A percentile compares a stretch with the other conserved stretches of the same genome.
phyloP scores from a whole-genome alignment of 2,113 vertebrate species.

The Meleagris gallopavo region DNA sequence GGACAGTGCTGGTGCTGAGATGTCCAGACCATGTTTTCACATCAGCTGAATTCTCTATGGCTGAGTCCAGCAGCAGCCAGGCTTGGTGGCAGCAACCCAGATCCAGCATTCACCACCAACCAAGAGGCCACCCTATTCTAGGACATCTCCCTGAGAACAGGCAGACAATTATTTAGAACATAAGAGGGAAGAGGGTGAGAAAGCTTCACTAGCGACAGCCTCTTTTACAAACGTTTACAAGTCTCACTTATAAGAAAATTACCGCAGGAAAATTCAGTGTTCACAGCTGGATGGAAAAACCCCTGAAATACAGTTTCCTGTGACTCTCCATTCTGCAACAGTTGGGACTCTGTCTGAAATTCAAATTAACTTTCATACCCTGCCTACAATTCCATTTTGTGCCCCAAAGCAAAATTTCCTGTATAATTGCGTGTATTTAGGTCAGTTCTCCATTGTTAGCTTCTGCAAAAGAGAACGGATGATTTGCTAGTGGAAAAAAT shows the following conservation, averaged over 20 bases:
- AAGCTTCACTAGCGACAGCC: neutral
- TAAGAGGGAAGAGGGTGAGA: neutral
- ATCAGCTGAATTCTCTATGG: rapidly evolving
- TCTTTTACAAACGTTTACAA: neutral
- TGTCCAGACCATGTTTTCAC: neutral
- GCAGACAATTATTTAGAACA: constrained; percentile 17
- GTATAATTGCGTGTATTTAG: constrained; percentile 71
- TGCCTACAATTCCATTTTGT: constrained; percentile 55
- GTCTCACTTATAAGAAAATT: neutral
- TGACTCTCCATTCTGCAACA: constrained; percentile 49
- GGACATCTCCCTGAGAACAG: neutral
- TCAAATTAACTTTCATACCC: constrained; percentile 64
- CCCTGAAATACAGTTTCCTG: neutral
- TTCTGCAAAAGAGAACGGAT: constrained; percentile 57
- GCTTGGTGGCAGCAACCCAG: constrained; percentile 25
- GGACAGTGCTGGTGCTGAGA: neutral
- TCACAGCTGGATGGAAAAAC: constrained; percentile 23
- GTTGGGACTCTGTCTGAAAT: constrained; percentile 61
- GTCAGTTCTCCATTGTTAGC: constrained; percentile 67
- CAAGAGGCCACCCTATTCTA: neutral
- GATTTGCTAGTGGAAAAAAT: constrained; percentile 55
- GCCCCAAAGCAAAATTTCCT: constrained; percentile 68
- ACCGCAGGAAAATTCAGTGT: neutral
- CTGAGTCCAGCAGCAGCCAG: neutral
- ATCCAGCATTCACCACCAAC: neutral